phyloP scores from a whole-genome alignment of 2,113 vertebrate species.

The Lanius collurio region DNA sequence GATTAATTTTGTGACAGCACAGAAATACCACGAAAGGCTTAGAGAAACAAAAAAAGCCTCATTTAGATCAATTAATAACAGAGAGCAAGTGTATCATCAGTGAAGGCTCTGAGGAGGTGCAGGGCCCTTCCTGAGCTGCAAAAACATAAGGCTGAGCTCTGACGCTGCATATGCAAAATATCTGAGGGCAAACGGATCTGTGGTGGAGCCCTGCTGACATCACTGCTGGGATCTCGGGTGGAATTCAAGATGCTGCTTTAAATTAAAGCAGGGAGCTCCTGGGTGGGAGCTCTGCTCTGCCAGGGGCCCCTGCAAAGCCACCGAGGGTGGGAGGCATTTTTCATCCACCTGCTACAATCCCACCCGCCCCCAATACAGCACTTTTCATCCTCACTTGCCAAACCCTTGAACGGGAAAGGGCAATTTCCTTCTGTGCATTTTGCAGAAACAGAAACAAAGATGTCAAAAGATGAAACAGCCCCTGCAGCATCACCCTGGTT shows the following conservation, averaged over 20 bases:
- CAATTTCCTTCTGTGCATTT: background rate
- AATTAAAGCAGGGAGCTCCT: background rate
- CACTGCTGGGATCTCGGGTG: background rate
- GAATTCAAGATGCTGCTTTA: background rate
- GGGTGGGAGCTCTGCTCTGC: background rate
- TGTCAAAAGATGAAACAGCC: background rate
- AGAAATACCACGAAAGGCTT: conserved; percentile 23
- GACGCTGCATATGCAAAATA: background rate
- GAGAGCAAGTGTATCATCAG: background rate
- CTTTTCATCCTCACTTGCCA: background rate
- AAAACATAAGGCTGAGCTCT: background rate
- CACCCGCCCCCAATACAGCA: background rate
- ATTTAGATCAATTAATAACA: conserved; percentile 18
- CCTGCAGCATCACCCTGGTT: background rate
- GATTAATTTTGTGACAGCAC: conserved; percentile 15
- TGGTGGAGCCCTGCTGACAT: background rate
- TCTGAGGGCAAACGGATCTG: background rate
- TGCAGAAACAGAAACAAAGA: background rate
- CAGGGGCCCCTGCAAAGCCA: background rate
- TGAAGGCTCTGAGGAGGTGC: background rate
- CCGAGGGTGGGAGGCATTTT: background rate
- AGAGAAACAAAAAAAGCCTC: conserved; percentile 13
- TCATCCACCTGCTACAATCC: background rate
- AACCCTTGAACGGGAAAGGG: background rate
- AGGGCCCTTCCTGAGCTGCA: background rate